Conservation (phyloP, 2,113 vertebrate genomes). For the Beaufortia kweichowensis region DNA sequence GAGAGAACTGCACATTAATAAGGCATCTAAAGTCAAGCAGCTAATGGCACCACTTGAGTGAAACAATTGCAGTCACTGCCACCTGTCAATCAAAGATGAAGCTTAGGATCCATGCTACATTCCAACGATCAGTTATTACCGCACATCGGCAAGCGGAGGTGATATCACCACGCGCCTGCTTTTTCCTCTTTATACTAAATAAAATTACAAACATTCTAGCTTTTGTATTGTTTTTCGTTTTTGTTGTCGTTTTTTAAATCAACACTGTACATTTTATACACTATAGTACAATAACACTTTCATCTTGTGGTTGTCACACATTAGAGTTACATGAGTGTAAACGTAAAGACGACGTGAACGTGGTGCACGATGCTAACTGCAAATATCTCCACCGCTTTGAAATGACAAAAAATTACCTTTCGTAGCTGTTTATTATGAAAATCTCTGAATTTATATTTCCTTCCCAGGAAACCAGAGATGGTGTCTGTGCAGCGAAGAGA, state of each 20-base stretch:
- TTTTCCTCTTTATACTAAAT: slow-evolving; percentile 66
- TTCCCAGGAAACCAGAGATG: not conserved
- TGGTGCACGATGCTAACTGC: not conserved
- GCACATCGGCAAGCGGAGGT: slow-evolving; percentile 34
- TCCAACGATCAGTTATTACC: slow-evolving; percentile 67
- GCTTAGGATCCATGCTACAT: slow-evolving; percentile 73
- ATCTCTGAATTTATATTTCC: not conserved
- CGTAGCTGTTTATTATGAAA: not conserved
- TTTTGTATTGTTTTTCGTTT: slow-evolving; percentile 50
- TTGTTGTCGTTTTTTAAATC: slow-evolving; percentile 59
- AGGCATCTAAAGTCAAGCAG: slow-evolving; percentile 76
- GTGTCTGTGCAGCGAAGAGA: not conserved
- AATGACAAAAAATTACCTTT: not conserved
- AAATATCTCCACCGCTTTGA: not conserved
- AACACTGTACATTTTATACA: slow-evolving; percentile 80
- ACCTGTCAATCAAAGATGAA: slow-evolving; percentile 70
- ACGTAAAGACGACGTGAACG: slow-evolving; percentile 27
- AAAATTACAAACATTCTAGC: slow-evolving; percentile 79
- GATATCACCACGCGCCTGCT: not conserved
- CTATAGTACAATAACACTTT: slow-evolving; percentile 73
- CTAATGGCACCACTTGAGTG: slow-evolving; percentile 64
- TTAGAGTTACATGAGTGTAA: slow-evolving; percentile 48
- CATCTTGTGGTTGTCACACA: slow-evolving; percentile 50
- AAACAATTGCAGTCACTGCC: slow-evolving; percentile 70
- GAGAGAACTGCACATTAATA: slow-evolving; percentile 73